Evolutionary conservation across 2,888 invertebrate genomes (phyloP).

Genomic region (Netelia fuscicornis): DNA sequence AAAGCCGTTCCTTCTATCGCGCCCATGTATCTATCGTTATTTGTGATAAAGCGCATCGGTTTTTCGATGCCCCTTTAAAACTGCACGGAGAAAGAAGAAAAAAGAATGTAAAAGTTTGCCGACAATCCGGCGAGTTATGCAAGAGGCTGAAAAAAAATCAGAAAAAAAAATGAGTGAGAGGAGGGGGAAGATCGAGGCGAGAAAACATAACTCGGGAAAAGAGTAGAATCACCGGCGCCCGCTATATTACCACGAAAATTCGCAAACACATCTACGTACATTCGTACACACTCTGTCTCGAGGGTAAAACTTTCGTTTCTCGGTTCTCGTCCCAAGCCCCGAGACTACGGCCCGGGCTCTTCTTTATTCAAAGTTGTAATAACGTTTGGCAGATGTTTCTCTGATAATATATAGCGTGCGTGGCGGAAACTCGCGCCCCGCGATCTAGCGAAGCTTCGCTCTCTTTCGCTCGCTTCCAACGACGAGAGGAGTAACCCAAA

Average conservation of each 20-base stretch:
- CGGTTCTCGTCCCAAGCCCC: constrained; percentile 24
- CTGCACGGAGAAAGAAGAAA: constrained; percentile 52
- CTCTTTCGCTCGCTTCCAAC: constrained; percentile 8
- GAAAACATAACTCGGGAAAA: constrained; percentile 66
- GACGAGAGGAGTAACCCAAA: constrained; percentile 54
- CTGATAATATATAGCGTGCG: constrained; percentile 73
- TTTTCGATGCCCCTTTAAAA: constrained; percentile 62
- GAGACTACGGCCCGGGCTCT: constrained; percentile 68
- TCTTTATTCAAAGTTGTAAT: constrained; percentile 85
- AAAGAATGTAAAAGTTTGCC: constrained; percentile 25
- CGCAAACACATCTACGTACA: constrained; percentile 62
- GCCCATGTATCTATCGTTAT: too few relatives aligned
- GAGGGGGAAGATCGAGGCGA: constrained; percentile 24
- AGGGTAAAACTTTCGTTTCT: constrained; percentile 62
- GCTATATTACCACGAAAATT: constrained; percentile 75
- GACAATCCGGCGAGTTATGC: constrained; percentile 19
- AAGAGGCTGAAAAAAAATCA: not conserved
- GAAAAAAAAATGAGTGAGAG: not conserved
- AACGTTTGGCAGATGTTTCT: constrained; percentile 85
- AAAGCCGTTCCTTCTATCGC: not conserved
- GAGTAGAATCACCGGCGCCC: constrained; percentile 59
- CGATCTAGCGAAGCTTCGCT: constrained; percentile 43
- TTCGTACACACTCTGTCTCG: constrained; percentile 34
- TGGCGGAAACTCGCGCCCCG: constrained; percentile 49
- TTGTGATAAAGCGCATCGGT: not conserved